Percentiles rank a stretch among this genome's conserved stretches.
These are phyloP conservation scores for human DNA, from an alignment of 2,113 vertebrate genomes.

Conservation along the genomic window DNA sequence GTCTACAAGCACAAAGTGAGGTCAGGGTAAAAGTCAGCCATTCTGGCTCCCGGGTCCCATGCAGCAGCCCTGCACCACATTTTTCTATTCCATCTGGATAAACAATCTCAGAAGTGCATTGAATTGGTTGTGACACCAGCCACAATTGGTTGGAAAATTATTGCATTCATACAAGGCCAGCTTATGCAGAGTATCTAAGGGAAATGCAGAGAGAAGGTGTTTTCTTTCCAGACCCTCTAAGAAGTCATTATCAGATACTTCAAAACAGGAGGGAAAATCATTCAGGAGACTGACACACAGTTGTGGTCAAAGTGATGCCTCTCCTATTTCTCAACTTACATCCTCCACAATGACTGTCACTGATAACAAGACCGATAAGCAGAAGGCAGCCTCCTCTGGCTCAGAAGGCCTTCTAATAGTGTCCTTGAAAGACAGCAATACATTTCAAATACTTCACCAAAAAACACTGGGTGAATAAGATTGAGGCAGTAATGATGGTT, in stretches of 20 bases:
- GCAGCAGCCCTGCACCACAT: background rate
- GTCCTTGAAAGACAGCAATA: background rate
- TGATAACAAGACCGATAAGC: background rate
- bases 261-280: background rate
- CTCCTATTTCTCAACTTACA: background rate
- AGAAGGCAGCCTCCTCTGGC: background rate
- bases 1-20: background rate
- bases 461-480: background rate
- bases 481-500: background rate
- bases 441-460: background rate
- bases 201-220: rapidly evolving
- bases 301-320: background rate
- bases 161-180: background rate
- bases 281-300: background rate
- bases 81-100: background rate
- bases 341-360: background rate
- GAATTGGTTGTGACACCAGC: background rate
- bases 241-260: background rate
- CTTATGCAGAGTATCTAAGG: background rate
- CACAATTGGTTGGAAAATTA: background rate
- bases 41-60: background rate
- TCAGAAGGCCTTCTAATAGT: constrained; percentile 24
- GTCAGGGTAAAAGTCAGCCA: background rate
- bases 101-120: background rate
- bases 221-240: background rate